phyloP scores from a whole-genome alignment of 2,113 vertebrate species.

The Rhegmatorhina hoffmannsi region DNA sequence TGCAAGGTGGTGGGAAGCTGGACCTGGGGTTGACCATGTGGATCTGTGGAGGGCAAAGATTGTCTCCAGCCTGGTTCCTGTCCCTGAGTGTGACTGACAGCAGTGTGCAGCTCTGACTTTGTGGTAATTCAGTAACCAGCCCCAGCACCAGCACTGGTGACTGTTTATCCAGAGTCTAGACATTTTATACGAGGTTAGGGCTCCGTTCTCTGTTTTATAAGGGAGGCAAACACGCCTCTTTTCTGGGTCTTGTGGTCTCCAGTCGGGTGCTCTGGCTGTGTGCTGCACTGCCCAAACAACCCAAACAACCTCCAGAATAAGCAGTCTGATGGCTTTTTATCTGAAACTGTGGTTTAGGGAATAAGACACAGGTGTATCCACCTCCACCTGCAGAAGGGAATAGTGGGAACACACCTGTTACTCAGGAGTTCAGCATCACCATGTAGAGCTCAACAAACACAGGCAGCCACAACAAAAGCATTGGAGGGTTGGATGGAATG shows the following conservation, averaged over 20 bases:
- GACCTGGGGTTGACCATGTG: rapidly evolving
- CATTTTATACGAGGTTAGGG: constrained; percentile 45
- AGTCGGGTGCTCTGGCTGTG: neutral
- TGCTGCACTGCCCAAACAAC: neutral
- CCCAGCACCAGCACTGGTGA: neutral
- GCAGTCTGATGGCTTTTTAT: neutral
- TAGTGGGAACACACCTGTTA: neutral
- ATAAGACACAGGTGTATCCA: neutral
- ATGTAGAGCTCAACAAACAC: rapidly evolving
- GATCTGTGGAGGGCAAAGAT: neutral
- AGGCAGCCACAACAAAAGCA: neutral
- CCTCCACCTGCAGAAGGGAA: neutral
- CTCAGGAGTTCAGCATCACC: neutral
- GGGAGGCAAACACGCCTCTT: neutral
- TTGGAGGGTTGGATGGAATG: neutral
- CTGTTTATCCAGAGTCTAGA: constrained; percentile 67
- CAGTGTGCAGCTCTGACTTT: neutral
- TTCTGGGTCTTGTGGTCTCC: neutral
- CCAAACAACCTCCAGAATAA: constrained; percentile 3
- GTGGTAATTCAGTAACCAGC: constrained; percentile 9
- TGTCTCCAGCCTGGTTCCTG: neutral
- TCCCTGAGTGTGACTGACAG: neutral
- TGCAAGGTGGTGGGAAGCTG: neutral
- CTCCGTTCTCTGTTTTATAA: constrained; percentile 44
- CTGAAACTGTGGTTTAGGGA: neutral